phyloP scores from a whole-genome alignment of 2,888 invertebrate species.

The Lomographa bimaculata region DNA sequence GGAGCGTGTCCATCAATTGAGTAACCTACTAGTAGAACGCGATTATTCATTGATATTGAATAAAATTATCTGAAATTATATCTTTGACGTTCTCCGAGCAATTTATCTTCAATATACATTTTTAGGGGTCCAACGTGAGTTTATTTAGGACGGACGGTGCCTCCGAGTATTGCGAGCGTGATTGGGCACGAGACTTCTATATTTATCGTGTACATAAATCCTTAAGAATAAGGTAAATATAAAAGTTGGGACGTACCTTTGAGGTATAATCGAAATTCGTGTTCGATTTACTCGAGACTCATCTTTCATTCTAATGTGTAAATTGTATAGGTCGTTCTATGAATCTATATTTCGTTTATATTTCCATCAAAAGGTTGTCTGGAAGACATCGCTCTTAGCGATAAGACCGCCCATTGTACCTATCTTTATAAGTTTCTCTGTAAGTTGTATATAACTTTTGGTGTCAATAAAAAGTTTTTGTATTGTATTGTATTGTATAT shows the following conservation, averaged over 20 bases:
- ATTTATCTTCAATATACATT: constrained; percentile 44
- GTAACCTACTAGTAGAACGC: background rate
- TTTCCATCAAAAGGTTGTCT: no score
- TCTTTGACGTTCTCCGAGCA: constrained; percentile 21
- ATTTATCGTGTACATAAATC: constrained; percentile 73
- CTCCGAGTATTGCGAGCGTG: constrained; percentile 59
- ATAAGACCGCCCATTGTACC: no score
- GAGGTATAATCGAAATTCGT: constrained; percentile 42
- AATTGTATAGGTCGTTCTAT: constrained; percentile 5
- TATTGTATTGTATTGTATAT: no score
- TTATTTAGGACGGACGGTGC: constrained; percentile 67
- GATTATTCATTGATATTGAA: background rate
- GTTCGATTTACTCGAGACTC: constrained; percentile 27
- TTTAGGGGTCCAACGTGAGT: constrained; percentile 56
- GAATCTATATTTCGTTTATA: no score
- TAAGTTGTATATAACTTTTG: no score
- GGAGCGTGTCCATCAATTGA: no score
- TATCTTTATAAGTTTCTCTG: no score
- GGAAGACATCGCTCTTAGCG: no score
- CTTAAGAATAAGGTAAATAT: constrained; percentile 63
- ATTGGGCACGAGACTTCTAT: constrained; percentile 62
- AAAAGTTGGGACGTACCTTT: constrained; percentile 41
- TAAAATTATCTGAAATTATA: constrained; percentile 19
- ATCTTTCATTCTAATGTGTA: constrained; percentile 10
- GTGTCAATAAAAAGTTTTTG: no score